These are phyloP conservation scores for Megaceryle torquata DNA, from an alignment of 2,113 vertebrate species.

Conservation along the genomic window DNA sequence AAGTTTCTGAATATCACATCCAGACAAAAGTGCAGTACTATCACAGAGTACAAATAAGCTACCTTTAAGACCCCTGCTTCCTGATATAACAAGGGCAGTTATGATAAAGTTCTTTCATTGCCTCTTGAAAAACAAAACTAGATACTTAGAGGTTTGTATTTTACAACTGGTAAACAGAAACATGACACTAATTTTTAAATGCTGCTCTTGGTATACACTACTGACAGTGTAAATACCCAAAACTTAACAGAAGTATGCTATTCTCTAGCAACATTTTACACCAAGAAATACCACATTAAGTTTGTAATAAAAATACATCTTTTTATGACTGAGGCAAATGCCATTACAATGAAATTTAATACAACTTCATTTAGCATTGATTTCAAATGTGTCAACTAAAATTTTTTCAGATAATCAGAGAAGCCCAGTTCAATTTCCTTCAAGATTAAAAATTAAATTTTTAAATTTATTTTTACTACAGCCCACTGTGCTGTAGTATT, in stretches of 20 bases:
- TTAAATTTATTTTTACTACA: no score
- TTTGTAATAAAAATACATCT: not conserved
- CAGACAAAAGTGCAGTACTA: not conserved
- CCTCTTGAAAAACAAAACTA: not conserved
- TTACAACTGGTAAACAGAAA: not conserved
- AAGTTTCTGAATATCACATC: not conserved
- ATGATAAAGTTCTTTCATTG: not conserved
- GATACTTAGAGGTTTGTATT: not conserved
- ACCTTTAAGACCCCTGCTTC: not conserved
- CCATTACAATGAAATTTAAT: not conserved
- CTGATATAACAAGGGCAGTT: not conserved
- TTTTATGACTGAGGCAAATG: not conserved
- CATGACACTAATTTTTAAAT: not conserved
- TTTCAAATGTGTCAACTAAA: not conserved
- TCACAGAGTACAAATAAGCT: not conserved
- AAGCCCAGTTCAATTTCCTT: not conserved
- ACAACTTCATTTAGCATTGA: not conserved
- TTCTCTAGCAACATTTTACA: not conserved
- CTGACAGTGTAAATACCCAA: not conserved
- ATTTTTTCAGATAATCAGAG: not conserved
- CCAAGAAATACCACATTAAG: not conserved
- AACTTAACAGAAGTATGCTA: not conserved
- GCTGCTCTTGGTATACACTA: not conserved
- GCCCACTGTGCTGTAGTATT: not conserved
- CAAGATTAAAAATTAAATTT: not conserved